phyloP scores from a whole-genome alignment of 1,140 invertebrate species.

The Listronotus bonariensis region DNA sequence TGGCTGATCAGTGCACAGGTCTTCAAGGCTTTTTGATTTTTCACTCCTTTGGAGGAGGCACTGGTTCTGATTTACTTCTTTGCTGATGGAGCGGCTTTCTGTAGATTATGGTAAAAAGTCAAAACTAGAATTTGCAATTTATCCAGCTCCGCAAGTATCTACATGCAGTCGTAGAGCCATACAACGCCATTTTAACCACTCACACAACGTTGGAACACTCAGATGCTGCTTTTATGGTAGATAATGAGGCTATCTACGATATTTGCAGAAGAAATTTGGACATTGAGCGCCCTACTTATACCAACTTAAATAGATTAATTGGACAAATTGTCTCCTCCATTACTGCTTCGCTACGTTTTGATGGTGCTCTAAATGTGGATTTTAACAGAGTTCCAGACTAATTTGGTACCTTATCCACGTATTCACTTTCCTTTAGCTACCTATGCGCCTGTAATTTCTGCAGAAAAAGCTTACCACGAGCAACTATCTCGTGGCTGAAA shows the following conservation, averaged over 20 bases:
- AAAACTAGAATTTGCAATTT: constrained; percentile 78
- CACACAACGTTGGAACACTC: constrained; percentile 68
- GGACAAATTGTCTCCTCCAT: constrained; percentile 79
- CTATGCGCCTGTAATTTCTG: constrained; percentile 69
- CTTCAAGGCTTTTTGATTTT: constrained; percentile 81
- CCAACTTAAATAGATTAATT: constrained; percentile 68
- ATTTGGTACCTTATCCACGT: constrained; percentile 70
- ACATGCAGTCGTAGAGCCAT: constrained; percentile 75
- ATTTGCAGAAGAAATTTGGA: constrained; percentile 69
- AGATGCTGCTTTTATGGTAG: constrained; percentile 68
- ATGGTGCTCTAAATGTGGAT: constrained; percentile 78
- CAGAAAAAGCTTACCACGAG: constrained; percentile 71
- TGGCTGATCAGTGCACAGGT: constrained; percentile 67
- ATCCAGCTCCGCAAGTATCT: constrained; percentile 74
- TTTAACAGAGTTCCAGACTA: constrained; percentile 81
- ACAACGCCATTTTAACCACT: constrained; percentile 69
- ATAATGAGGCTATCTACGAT: constrained; percentile 77
- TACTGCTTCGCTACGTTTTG: constrained; percentile 76
- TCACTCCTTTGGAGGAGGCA: constrained; percentile 90
- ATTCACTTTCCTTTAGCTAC: constrained; percentile 75
- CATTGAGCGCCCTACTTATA: constrained; percentile 68
- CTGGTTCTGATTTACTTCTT: constrained; percentile 81
- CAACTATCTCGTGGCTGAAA: constrained; percentile 72
- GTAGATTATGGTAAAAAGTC: constrained; percentile 77
- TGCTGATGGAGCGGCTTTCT: constrained; percentile 77